These are phyloP conservation scores for Protaetia brevitarsis DNA, from an alignment of 1,140 invertebrate species.

Conservation along the genomic window DNA sequence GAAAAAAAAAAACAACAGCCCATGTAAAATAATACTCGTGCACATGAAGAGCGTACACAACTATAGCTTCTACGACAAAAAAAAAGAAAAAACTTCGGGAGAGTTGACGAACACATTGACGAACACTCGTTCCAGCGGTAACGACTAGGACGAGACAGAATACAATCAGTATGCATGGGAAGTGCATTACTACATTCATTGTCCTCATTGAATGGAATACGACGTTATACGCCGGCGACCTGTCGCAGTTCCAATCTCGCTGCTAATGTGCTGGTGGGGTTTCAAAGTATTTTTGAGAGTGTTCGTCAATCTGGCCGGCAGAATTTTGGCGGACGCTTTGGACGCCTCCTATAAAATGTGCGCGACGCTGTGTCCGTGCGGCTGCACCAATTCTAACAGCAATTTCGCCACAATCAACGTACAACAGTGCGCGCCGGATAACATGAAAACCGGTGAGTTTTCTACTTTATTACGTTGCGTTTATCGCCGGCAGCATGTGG, in stretches of 20 bases:
- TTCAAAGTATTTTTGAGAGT: background rate
- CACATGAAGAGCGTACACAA: no score
- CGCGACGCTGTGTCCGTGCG: background rate
- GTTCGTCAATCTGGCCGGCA: slow-evolving; percentile 18
- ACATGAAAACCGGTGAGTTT: background rate
- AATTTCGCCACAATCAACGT: background rate
- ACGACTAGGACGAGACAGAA: no score
- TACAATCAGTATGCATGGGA: background rate
- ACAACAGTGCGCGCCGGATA: background rate
- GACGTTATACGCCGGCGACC: background rate
- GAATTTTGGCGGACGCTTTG: slow-evolving; percentile 3
- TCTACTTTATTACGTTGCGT: slow-evolving; percentile 8
- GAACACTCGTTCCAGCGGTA: no score
- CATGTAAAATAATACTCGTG: no score
- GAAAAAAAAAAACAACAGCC: no score
- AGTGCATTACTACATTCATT: background rate
- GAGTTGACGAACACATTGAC: no score
- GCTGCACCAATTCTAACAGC: background rate
- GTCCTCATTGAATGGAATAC: no score
- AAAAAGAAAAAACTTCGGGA: no score
- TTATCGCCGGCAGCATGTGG: no score
- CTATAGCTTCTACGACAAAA: no score
- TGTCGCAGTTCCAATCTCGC: no score
- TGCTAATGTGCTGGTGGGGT: slow-evolving; percentile 12
- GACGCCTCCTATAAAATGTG: slow-evolving; percentile 19